phyloP scores from a whole-genome alignment of 2,888 invertebrate species.

The Oscheius onirici region DNA sequence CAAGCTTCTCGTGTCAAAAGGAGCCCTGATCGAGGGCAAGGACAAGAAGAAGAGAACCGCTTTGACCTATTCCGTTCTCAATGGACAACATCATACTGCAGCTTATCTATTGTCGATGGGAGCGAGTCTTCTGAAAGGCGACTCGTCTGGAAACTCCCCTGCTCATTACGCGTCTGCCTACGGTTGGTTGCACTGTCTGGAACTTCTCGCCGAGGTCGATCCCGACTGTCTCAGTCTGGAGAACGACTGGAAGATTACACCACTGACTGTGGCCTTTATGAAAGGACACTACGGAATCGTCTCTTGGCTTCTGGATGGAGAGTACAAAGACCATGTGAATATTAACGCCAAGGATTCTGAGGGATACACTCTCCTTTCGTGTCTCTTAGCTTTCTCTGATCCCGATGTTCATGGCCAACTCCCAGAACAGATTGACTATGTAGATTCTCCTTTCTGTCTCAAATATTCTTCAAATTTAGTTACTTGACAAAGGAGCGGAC shows the following conservation, averaged over 20 bases:
- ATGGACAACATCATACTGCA: constrained; percentile 72
- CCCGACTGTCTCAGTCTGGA: constrained; percentile 42
- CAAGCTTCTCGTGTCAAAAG: constrained; percentile 72
- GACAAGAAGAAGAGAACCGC: constrained; percentile 75
- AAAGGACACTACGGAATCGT: constrained; percentile 69
- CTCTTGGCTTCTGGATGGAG: constrained; percentile 50
- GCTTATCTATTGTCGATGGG: constrained; percentile 50
- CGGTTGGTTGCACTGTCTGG: constrained; percentile 75
- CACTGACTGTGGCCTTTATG: constrained; percentile 75
- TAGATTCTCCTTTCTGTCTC: background rate
- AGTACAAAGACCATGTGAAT: constrained; percentile 43
- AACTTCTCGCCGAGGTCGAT: constrained; percentile 71
- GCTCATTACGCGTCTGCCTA: constrained; percentile 76
- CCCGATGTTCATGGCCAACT: constrained; percentile 41
- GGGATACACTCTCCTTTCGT: constrained; percentile 54
- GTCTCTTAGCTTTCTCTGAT: constrained; percentile 46
- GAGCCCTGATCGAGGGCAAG: constrained; percentile 64
- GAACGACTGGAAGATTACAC: constrained; percentile 73
- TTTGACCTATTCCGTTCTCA: constrained; percentile 75
- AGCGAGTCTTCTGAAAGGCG: constrained; percentile 64
- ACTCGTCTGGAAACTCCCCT: constrained; percentile 75
- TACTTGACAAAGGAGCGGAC: constrained; percentile 35
- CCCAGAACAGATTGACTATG: constrained; percentile 48
- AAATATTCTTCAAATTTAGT: background rate
- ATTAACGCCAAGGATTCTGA: constrained; percentile 59